Evolutionary conservation across 2,113 vertebrate genomes (phyloP).

Genomic region (Gyps fulvus): DNA sequence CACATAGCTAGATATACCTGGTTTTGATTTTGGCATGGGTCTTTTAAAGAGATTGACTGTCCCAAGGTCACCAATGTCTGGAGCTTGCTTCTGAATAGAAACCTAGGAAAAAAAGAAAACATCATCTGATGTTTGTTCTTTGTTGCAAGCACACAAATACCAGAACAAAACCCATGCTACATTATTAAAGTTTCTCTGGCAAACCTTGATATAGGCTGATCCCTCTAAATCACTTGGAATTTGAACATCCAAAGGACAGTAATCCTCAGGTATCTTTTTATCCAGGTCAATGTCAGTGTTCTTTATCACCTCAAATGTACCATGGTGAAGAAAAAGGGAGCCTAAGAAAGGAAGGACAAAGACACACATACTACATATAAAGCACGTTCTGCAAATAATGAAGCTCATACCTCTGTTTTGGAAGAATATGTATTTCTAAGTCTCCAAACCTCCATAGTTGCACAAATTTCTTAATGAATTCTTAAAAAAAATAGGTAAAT

Average conservation of each 20-base stretch:
- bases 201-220: conserved; percentile 95
- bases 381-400: background rate
- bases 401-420: background rate
- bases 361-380: background rate
- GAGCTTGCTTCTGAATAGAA: conserved; percentile 96
- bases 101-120: conserved; percentile 74
- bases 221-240: conserved; percentile 97
- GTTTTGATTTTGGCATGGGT: conserved; percentile 83
- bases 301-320: conserved; percentile 98
- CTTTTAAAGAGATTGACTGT: conserved; percentile 91
- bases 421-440: background rate
- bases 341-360: conserved; percentile 70
- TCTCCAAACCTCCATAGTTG: background rate
- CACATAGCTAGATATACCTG: conserved; percentile 71
- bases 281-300: conserved; percentile 98
- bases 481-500: background rate
- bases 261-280: conserved; percentile 96
- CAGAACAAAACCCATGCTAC: background rate
- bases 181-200: background rate
- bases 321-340: conserved; percentile 94
- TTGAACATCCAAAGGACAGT: conserved; percentile 94
- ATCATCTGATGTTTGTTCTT: background rate
- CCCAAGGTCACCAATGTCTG: conserved; percentile 95
- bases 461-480: background rate
- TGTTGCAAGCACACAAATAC: background rate